Percentiles rank a stretch among this genome's conserved stretches.
Conservation (phyloP, 2,797 vertebrate genomes). For the Neosilurus hyrtlii region DNA sequence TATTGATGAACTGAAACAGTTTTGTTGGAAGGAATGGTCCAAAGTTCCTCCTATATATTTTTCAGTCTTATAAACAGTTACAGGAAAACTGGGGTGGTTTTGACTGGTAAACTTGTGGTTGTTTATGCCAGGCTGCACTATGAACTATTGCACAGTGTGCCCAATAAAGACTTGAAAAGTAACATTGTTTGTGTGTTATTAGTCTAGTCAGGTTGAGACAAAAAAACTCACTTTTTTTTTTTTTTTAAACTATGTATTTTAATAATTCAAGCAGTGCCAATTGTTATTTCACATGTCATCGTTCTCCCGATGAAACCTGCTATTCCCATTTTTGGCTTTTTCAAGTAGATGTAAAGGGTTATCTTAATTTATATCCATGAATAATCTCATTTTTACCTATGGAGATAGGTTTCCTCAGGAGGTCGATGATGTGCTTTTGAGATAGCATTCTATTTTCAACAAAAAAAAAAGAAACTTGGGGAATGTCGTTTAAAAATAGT, state of each 20-base stretch:
- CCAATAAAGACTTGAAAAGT: background rate
- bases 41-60: background rate
- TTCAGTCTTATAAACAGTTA: background rate
- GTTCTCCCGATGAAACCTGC: too few species aligned
- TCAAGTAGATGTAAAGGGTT: too few species aligned
- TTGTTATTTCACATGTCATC: background rate
- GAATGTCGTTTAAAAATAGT: background rate
- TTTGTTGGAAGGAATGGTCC: background rate
- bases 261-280: background rate
- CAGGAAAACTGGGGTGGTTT: background rate
- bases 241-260: background rate
- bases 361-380: too few species aligned
- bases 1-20: background rate
- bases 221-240: background rate
- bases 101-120: background rate
- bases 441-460: background rate
- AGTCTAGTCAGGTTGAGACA: background rate
- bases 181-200: background rate
- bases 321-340: too few species aligned
- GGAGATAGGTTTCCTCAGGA: too few species aligned
- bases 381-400: too few species aligned
- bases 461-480: background rate
- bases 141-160: background rate
- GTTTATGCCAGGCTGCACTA: background rate
- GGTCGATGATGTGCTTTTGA: background rate